Base-by-base conservation (phyloP, 2,797 vertebrate genomes). In the Distichodus sexfasciatus region DNA sequence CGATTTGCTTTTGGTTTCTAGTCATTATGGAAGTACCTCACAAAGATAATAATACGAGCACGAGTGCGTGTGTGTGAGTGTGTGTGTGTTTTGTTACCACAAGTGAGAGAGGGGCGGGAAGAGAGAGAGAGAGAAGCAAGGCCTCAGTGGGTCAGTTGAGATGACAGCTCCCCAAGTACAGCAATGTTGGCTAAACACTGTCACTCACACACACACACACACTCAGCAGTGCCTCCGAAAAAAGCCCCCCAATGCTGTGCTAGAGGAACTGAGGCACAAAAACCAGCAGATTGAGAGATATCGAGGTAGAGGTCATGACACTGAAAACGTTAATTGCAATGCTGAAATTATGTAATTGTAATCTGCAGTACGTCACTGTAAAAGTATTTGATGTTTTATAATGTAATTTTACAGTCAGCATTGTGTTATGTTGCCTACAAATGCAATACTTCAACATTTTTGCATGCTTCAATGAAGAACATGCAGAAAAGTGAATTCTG, bases 11-110 rank as follows among this genome's bases (percentile, higher is more conserved):
- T n/a, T n/a, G n/a, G n/a, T n/a, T n/a, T n/a, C n/a, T n/a, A n/a
- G n/a, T n/a, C n/a, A n/a, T n/a, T n/a, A n/a, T n/a, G n/a, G n/a
- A n/a, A n/a, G n/a, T n/a, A n/a, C n/a, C n/a, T n/a, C n/a, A n/a
- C n/a, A n/a, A n/a, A n/a, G n/a, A n/a, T n/a, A n/a, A n/a, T n/a
- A 64, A 76, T 28, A 83, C 1, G 76, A 63, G 74, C 40, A 38
- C 51, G 59, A 40, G 19, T 80, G 74, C 66, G 80, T 72, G 71
- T 64, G 21, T 78, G 64, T 83, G 72, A 76, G 79, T 76, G 74
- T 53, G 7, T 64, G 74, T 62, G 54, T 71, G 65, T 70, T 7
- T 51, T 51, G n/a, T n/a, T n/a, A n/a, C n/a, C n/a, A n/a, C n/a
- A n/a, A n/a, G n/a, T n/a, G n/a, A n/a, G n/a, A n/a, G n/a, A n/a